Base-by-base conservation (phyloP, 2,113 vertebrate species). In the Boulengeromyrus knoepffleri region DNA sequence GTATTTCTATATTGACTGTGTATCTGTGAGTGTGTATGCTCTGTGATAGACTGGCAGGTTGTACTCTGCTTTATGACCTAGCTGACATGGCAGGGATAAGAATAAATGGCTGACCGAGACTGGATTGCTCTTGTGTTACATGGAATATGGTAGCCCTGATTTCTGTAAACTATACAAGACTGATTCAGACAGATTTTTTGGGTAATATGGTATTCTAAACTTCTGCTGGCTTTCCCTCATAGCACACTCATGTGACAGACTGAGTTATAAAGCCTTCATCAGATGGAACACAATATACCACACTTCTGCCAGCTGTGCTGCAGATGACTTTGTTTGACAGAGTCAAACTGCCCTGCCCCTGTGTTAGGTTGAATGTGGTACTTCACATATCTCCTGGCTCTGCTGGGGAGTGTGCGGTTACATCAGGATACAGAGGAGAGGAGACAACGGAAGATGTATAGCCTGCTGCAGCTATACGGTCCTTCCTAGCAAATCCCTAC, bases 321-420 rank as follows among this genome's bases (percentile, higher is more conserved):
- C 87, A 88, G 27, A n/a, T 9, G 17, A 31, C 31, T 93, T 90
- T 89, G 42, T 77, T 88, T 66, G 86, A 88, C 88, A n/a, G 56
- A 89, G 90, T 90, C 88, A 88, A 91, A 88, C 36, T 2, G 24
- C 17, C 85, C 66, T 91, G 92, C 91, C 83, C 88, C 80, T 62
- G 0, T 92, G 24, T 46, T 93, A 50, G 13, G 85, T 89, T 87
- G 89, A 93, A 93, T 94, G 94, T 93, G 90, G 93, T 94, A 94
- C 24, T 92, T 50, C 70, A 42, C 89, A n/a, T 92, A 90, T 90
- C 91, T 90, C 89, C 88, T 90, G 87, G 91, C 77, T 80, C 77
- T 62, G 74, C 91, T 87, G 89, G 39, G 85, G 91, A 92, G 87
- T 36, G 85, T 36, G 50, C 13, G 53, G 85, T 50, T 53, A 56